Evolutionary conservation across 2,888 invertebrate genomes (phyloP).

Genomic region (Rhagonycha lutea): DNA sequence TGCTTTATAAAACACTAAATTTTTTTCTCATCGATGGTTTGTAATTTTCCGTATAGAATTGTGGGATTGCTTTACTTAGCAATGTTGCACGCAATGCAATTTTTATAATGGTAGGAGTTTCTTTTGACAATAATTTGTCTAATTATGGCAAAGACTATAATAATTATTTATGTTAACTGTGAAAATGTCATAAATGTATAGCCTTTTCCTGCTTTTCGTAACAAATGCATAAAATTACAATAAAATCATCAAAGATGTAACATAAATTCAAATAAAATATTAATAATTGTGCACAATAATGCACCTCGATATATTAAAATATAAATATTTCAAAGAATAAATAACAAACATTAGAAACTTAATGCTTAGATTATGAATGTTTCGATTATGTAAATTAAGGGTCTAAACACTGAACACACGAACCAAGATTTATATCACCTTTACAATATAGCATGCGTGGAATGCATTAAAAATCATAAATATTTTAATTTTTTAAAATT

Average conservation of each 20-base stretch:
- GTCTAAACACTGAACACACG: slow-evolving; percentile 16
- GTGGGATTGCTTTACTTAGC: too few relatives aligned
- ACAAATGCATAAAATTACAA: background rate
- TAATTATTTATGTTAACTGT: background rate
- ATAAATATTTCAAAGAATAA: slow-evolving; percentile 23
- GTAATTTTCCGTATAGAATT: too few relatives aligned
- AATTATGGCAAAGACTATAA: background rate
- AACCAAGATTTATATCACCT: slow-evolving; percentile 25
- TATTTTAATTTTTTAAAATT: slow-evolving; percentile 16
- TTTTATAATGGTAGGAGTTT: background rate
- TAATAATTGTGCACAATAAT: background rate
- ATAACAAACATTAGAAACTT: slow-evolving; percentile 28
- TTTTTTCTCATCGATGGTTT: too few relatives aligned
- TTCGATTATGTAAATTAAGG: slow-evolving; percentile 31
- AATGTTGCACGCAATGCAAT: background rate
- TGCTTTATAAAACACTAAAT: too few relatives aligned
- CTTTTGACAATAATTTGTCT: background rate
- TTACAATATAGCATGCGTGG: slow-evolving; percentile 18
- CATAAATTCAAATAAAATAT: background rate
- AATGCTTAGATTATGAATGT: slow-evolving; percentile 31
- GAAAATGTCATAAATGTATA: background rate
- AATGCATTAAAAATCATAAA: slow-evolving; percentile 18
- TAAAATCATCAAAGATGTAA: background rate
- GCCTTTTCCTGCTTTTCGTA: background rate
- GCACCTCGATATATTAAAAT: slow-evolving; percentile 22